Conservation (phyloP, 2,113 vertebrate species). For the Tretioscincus oriximinensis region DNA sequence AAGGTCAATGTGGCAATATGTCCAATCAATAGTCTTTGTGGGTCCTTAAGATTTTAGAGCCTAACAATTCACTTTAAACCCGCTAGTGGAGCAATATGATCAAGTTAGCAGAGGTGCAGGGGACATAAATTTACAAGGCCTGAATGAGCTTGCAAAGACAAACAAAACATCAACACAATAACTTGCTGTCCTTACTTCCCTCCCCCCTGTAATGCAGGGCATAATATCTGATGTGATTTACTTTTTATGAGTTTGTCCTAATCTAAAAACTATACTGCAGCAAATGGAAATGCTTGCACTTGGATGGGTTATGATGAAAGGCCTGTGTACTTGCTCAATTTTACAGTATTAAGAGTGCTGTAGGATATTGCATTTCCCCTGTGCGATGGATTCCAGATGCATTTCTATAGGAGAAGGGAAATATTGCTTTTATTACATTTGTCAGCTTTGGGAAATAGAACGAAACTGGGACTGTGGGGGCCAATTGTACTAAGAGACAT, state of each 20-base stretch:
- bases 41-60: conserved; percentile 32
- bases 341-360: conserved; percentile 10
- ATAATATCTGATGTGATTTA: conserved; percentile 38
- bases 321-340: conserved; percentile 22
- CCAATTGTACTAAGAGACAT: background rate
- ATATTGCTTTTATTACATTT: conserved; percentile 9
- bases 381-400: conserved; percentile 24
- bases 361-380: background rate
- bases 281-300: conserved; percentile 23
- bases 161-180: background rate
- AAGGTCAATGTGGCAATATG: background rate
- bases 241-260: conserved; percentile 23
- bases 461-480: conserved; percentile 2
- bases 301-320: background rate
- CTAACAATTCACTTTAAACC: background rate
- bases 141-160: conserved; percentile 9
- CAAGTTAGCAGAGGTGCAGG: background rate
- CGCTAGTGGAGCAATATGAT: background rate
- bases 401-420: conserved; percentile 16
- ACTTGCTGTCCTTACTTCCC: conserved; percentile 22
- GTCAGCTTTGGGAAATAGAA: background rate
- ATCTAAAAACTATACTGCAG: background rate
- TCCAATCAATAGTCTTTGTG: conserved; percentile 4
- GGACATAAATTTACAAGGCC: background rate
- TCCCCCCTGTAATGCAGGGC: conserved; percentile 10